Evolutionary conservation across 2,113 vertebrate genomes (phyloP).

Genomic region (Fulmarus glacialis): DNA sequence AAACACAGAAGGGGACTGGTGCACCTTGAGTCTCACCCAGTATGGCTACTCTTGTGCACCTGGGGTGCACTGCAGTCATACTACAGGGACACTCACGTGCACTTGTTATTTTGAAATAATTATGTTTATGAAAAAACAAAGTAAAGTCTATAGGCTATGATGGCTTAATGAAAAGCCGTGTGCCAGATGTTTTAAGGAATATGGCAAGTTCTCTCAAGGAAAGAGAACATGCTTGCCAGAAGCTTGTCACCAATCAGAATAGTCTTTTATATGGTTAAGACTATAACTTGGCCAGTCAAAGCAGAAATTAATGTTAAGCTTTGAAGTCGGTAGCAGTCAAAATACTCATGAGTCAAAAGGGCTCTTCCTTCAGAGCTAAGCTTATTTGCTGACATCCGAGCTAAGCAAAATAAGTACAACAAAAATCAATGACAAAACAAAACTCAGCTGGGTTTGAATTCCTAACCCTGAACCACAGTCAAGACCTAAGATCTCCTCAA

Average conservation of each 20-base stretch:
- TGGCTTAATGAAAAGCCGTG: not conserved
- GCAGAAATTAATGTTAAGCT: not conserved
- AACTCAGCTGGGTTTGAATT: not conserved
- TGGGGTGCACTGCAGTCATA: not conserved
- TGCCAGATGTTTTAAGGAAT: not conserved
- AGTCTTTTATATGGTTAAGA: not conserved
- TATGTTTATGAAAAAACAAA: not conserved
- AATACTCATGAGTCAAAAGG: not conserved
- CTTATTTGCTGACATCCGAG: not conserved
- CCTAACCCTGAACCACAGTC: not conserved
- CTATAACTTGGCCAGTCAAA: not conserved
- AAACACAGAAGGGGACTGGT: not conserved
- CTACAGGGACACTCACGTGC: not conserved
- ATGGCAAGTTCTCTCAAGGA: not conserved
- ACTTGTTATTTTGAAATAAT: not conserved
- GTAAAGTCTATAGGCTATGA: not conserved
- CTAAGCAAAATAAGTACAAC: not conserved
- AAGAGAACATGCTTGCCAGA: not conserved
- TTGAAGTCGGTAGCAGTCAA: not conserved
- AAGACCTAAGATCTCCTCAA: not conserved
- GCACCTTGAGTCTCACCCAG: not conserved
- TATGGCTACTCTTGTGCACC: fast-evolving
- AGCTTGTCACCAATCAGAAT: not conserved
- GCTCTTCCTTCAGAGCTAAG: not conserved
- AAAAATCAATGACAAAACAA: not conserved